These are phyloP conservation scores for Stichodactyla mertensii DNA, from an alignment of 64 coral and sea anemone genomes.

Conservation along the genomic window DNA sequence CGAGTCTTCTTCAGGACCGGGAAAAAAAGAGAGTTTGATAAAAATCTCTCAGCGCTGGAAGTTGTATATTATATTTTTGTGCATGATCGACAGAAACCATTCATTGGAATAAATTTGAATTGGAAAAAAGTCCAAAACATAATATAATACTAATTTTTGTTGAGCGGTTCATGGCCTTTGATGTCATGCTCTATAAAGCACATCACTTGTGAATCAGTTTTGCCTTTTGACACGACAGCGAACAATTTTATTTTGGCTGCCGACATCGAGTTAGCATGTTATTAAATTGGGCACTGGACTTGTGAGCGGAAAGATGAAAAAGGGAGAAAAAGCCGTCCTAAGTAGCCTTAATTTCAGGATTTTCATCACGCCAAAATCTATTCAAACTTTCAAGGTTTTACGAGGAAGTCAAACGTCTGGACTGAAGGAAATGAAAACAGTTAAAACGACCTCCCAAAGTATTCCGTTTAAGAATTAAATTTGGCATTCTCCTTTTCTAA, in stretches of 20 bases:
- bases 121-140: background rate
- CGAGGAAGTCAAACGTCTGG: constrained; percentile 6
- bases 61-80: background rate
- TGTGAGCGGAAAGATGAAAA: constrained; percentile 38
- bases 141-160: background rate
- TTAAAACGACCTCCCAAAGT: constrained; percentile 10
- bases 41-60: background rate
- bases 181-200: constrained; percentile 27
- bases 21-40: background rate
- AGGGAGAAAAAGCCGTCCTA: constrained; percentile 11
- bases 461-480: constrained; percentile 23
- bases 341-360: constrained; percentile 20
- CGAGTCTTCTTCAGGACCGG: background rate
- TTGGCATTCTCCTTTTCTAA: background rate
- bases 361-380: constrained; percentile 21
- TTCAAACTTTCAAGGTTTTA: constrained; percentile 1
- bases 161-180: constrained; percentile 9
- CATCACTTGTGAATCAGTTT: constrained; percentile 37
- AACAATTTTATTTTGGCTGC: constrained; percentile 10
- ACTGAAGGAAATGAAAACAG: constrained; percentile 4
- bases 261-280: constrained; percentile 20
- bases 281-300: constrained; percentile 29
- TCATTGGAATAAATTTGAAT: background rate
- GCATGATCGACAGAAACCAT: background rate
- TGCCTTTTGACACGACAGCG: constrained; percentile 28